phyloP scores from a whole-genome alignment of 2,113 vertebrate species.

The Lamprotornis superbus region DNA sequence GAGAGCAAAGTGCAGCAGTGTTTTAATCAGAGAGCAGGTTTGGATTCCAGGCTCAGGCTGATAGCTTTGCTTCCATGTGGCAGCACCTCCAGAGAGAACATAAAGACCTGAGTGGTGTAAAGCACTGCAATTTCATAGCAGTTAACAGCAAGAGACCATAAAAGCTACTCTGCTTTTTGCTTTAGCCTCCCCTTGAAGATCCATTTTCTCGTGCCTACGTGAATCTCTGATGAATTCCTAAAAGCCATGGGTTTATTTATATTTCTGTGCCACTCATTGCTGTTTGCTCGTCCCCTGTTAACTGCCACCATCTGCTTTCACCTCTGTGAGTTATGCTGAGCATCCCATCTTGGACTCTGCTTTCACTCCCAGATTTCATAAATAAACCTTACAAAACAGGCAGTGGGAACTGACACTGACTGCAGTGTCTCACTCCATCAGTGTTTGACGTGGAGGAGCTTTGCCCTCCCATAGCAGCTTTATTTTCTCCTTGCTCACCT shows the following conservation, averaged over 20 bases:
- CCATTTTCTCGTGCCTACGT: background rate
- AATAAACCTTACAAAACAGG: background rate
- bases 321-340: background rate
- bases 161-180: background rate
- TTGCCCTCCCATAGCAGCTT: accelerated
- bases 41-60: background rate
- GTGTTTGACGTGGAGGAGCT: background rate
- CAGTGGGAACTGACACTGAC: background rate
- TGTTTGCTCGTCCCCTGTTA: background rate
- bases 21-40: background rate
- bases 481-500: background rate
- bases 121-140: background rate
- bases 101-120: background rate
- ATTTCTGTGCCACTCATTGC: background rate
- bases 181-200: background rate
- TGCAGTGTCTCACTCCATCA: accelerated
- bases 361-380: background rate
- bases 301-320: background rate
- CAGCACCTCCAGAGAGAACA: background rate
- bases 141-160: background rate
- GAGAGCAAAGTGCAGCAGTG: background rate
- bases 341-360: background rate
- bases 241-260: background rate
- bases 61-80: background rate
- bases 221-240: background rate